A percentile compares a stretch with the other conserved stretches of the same genome.
Conservation (phyloP, 2,888 invertebrate genomes). For the Phymatocera aterrima region DNA sequence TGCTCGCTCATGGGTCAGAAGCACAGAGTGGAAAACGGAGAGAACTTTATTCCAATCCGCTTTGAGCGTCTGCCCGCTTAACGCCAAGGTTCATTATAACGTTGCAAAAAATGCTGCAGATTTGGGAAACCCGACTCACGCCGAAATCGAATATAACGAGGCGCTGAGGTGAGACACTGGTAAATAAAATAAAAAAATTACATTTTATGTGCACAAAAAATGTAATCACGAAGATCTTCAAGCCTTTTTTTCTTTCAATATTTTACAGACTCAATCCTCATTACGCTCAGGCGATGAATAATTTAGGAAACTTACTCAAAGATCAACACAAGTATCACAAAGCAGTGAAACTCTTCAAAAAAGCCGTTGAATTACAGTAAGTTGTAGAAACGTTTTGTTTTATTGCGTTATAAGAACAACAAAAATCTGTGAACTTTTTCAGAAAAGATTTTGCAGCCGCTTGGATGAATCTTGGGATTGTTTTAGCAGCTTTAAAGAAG, state of each 20-base stretch:
- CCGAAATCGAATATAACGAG: conserved; percentile 86
- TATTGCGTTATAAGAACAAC: not conserved
- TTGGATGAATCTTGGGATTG: conserved; percentile 99
- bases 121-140: conserved; percentile 80
- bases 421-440: too few species aligned
- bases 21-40: conserved; percentile 89
- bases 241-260: too few species aligned
- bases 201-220: too few species aligned
- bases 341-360: conserved; percentile 84
- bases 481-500: conserved; percentile 85
- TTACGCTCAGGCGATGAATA: conserved; percentile 96
- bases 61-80: conserved; percentile 91
- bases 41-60: conserved; percentile 87
- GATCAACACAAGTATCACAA: conserved; percentile 82
- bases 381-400: conserved; percentile 49
- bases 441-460: conserved; percentile 94
- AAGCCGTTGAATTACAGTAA: conserved; percentile 86
- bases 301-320: conserved; percentile 91
- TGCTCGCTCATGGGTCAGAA: conserved; percentile 75
- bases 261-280: conserved; percentile 82
- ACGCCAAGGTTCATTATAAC: conserved; percentile 96
- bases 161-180: conserved; percentile 83
- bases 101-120: conserved; percentile 93
- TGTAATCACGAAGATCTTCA: conserved; percentile 32
- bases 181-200: too few species aligned